These are phyloP conservation scores for Drosophila albomicans DNA, from an alignment of 1,140 invertebrate genomes.

Conservation along the genomic window DNA sequence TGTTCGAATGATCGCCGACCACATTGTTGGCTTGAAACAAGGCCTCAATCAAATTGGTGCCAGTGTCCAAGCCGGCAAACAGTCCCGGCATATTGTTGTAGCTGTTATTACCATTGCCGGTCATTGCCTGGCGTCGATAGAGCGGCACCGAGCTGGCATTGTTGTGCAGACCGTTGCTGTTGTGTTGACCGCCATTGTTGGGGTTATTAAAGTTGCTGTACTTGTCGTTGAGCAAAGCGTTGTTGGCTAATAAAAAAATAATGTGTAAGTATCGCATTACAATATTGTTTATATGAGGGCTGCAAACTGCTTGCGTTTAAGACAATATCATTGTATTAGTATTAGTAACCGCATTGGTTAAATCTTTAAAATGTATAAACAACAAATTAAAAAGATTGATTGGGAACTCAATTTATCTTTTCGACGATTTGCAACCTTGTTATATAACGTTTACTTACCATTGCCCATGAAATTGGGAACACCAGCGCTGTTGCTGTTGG, in stretches of 20 bases:
- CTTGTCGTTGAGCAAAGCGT: slow-evolving; percentile 66
- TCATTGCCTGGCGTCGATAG: slow-evolving; percentile 85
- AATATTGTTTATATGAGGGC: neutral
- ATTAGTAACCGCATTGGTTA: too few relatives aligned
- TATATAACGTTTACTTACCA: slow-evolving; percentile 47
- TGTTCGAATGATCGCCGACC: slow-evolving; percentile 57
- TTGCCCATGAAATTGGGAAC: slow-evolving; percentile 64
- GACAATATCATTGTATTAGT: too few relatives aligned
- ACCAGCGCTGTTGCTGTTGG: slow-evolving; percentile 45
- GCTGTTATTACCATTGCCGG: slow-evolving; percentile 74
- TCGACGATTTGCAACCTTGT: too few relatives aligned
- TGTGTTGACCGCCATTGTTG: slow-evolving; percentile 44
- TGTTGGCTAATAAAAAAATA: slow-evolving; percentile 12
- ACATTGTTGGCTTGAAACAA: slow-evolving; percentile 76
- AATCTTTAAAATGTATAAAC: too few relatives aligned
- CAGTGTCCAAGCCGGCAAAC: slow-evolving; percentile 54
- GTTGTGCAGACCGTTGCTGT: slow-evolving; percentile 55
- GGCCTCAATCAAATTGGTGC: slow-evolving; percentile 73
- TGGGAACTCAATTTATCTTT: too few relatives aligned
- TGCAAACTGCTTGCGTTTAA: neutral
- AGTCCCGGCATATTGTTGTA: slow-evolving; percentile 71
- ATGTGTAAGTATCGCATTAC: neutral
- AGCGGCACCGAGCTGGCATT: slow-evolving; percentile 84
- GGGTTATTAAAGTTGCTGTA: slow-evolving; percentile 62
- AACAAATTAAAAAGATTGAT: too few relatives aligned